Evolutionary conservation across 2,888 invertebrate species (phyloP).

Genomic region (Pyrochroa serraticornis): DNA sequence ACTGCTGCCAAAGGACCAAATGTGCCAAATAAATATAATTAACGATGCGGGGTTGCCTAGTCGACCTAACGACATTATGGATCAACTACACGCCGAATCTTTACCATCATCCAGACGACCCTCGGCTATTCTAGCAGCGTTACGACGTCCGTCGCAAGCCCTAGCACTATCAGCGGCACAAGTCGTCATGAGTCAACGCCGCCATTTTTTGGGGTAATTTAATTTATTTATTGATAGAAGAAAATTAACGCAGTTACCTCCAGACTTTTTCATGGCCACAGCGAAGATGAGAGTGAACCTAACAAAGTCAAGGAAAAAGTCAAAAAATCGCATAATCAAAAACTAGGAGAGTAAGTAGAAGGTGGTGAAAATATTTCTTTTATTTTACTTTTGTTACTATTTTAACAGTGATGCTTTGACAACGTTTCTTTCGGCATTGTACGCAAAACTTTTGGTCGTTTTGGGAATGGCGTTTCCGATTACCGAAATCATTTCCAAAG

Average conservation of each 20-base stretch:
- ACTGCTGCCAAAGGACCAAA: constrained; percentile 12
- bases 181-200: constrained; percentile 52
- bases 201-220: constrained; percentile 47
- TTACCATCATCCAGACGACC: constrained; percentile 61
- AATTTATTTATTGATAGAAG: not conserved
- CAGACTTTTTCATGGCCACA: constrained; percentile 42
- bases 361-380: not conserved
- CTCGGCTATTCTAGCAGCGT: constrained; percentile 68
- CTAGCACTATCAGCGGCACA: constrained; percentile 64
- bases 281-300: constrained; percentile 48
- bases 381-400: constrained; percentile 3
- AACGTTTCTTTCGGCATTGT: constrained; percentile 78
- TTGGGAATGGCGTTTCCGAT: constrained; percentile 85
- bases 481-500: constrained; percentile 81
- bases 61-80: not conserved
- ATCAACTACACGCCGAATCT: constrained; percentile 26
- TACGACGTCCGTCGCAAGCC: constrained; percentile 67
- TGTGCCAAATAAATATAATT: constrained; percentile 1
- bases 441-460: constrained; percentile 84
- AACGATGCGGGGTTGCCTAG: constrained; percentile 6
- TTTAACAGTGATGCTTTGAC: constrained; percentile 70
- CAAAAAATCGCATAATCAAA: constrained; percentile 53
- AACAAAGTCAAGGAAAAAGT: constrained; percentile 41
- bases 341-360: constrained; percentile 59
- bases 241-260: too few species aligned